Percentiles rank a stretch among this genome's conserved stretches.
phyloP scores from a whole-genome alignment of 2,888 invertebrate genomes.

The Melipona bicolor region DNA sequence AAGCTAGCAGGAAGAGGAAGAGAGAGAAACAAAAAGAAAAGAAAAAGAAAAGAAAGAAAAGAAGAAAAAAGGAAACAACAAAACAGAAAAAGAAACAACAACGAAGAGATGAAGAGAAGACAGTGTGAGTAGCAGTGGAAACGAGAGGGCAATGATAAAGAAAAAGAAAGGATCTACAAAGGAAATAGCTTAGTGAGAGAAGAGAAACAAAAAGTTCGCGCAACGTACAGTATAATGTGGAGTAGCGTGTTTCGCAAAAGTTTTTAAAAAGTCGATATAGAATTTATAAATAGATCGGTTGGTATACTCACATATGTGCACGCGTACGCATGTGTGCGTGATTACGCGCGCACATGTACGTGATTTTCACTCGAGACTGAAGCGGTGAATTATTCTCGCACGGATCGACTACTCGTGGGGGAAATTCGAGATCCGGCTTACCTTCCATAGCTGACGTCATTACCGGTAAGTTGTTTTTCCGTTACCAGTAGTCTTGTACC shows the following conservation, averaged over 20 bases:
- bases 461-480: slow-evolving; percentile 78
- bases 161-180: slow-evolving; percentile 48
- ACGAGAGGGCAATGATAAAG: slow-evolving; percentile 48
- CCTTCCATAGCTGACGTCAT: slow-evolving; percentile 81
- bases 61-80: not conserved
- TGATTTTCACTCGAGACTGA: slow-evolving; percentile 75
- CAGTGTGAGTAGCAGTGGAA: slow-evolving; percentile 36
- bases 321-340: slow-evolving; percentile 69
- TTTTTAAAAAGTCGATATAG: slow-evolving; percentile 62
- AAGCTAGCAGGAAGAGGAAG: slow-evolving; percentile 8
- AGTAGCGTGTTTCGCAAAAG: slow-evolving; percentile 60
- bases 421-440: slow-evolving; percentile 79
- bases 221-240: slow-evolving; percentile 61
- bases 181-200: slow-evolving; percentile 36
- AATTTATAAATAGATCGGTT: slow-evolving; percentile 64
- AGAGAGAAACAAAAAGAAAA: slow-evolving; percentile 1
- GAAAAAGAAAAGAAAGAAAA: not conserved
- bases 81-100: not conserved
- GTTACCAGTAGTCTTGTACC: slow-evolving; percentile 11
- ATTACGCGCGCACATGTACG: slow-evolving; percentile 71
- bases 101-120: slow-evolving; percentile 19
- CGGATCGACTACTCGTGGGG: slow-evolving; percentile 71
- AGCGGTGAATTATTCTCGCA: slow-evolving; percentile 73
- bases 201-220: slow-evolving; percentile 39
- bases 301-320: slow-evolving; percentile 65